Evolutionary conservation across 2,113 vertebrate genomes (phyloP), one percentile per base, ranked within the genome.

Genomic region (Casuarius casuarius): DNA sequence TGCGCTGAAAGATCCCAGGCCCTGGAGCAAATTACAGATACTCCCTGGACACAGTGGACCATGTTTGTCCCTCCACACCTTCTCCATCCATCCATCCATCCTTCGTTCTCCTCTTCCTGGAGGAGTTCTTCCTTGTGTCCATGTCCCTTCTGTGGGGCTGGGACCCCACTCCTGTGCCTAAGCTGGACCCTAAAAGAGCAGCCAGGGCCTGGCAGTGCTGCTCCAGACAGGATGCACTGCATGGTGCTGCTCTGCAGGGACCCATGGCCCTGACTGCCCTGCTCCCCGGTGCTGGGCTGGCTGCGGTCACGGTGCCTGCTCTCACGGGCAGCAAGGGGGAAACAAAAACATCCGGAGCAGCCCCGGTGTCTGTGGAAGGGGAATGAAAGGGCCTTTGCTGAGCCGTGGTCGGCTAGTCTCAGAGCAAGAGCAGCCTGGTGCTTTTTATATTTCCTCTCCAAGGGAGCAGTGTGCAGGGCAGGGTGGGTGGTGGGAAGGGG

Each of bases 371-470:
- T 96, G 42, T 94, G 70, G 75, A 90, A 92, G 58, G 65, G 81
- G 92, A 94, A 94, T 96, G 84, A 97, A 97, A 94, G 46, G 76
- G 66, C 83, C 92, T 96, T 95, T 97, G 76, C 93, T 87, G 89
- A 84, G 62, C 86, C 26, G 3, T 1, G 14, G 90, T 92, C 0
- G 5, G 81, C 72, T 76, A n/a, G 96, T 93, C 66, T 79, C 84
- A 52, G 76, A 38, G 54, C 0, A 9, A 88, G 52, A 73, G 78
- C 85, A 91, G 59, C 67, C 9, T 1, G 61, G 90, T 89, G 75
- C 48, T 87, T 95, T 97, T 94, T 91, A 73, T 95, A 71, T 91
- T 96, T 96, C 96, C 95, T 96, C 86, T 96, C 82, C 4, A 25
- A 91, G 75, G 92, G 86, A 71, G 76, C 77, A 89, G 84, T 31